Evolutionary conservation across 2,797 vertebrate genomes (phyloP).

Genomic region (Lepilemur septentrionalis): DNA sequence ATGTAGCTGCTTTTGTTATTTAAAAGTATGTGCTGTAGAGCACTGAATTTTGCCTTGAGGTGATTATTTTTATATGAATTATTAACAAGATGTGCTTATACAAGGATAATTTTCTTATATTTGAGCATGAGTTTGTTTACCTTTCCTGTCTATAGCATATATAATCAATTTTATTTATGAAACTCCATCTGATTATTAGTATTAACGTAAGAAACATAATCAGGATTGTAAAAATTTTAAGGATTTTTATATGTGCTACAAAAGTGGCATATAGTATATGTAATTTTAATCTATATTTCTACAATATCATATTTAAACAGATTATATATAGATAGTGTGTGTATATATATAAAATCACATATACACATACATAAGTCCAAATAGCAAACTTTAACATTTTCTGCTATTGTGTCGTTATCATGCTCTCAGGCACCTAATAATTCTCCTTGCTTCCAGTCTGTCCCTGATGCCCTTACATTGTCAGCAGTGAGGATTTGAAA

Average conservation of each 20-base stretch:
- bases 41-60: neutral
- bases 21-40: neutral
- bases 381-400: neutral
- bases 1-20: slow-evolving; percentile 5
- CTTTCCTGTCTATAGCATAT: neutral
- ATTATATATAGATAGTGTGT: neutral
- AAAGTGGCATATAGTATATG: neutral
- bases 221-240: neutral
- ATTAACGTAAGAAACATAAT: neutral
- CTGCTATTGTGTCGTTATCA: neutral
- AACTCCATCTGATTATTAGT: slow-evolving; percentile 34
- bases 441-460: neutral
- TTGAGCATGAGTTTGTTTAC: neutral
- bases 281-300: neutral
- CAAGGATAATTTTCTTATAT: neutral
- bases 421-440: neutral
- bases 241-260: neutral
- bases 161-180: neutral
- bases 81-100: neutral
- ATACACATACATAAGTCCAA: neutral
- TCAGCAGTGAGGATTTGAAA: neutral
- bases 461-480: neutral
- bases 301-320: neutral
- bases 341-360: no score
- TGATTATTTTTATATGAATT: slow-evolving; percentile 20